Base-by-base conservation (phyloP, 1,140 invertebrate genomes). In the Delia radicum region DNA sequence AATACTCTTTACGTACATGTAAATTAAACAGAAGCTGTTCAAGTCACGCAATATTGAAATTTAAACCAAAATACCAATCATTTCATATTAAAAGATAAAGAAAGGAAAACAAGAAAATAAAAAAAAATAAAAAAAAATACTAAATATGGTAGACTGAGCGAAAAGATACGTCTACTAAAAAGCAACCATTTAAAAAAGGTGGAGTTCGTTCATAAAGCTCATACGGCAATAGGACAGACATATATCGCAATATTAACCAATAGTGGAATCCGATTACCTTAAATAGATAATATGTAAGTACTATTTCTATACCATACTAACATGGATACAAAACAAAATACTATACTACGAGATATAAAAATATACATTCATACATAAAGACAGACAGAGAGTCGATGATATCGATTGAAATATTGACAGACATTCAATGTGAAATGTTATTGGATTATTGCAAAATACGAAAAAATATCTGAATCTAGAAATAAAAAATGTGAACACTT, bases 41-140 rank as follows among this genome's bases (percentile, higher is more conserved):
- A 33, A 69, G 65, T 69, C 65, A 69, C 65, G 65, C 65, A 69
- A 69, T 69, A 69, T 65, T 33, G 65, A 69, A 69, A 69, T 69
- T 37, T 69, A 69, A 69, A 37, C 65, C 65, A 69, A 33, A 63
- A 69, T 69, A 69, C 65, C 65, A 69, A 69, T 69, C 65, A 69
- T 69, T 69, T 33, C 15, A 33, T 69, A 69, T 69, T 69, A 69
- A 37, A 18, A 24, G n/a, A 65, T 5, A 26, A 6, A 63, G 3
- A 63, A 13, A 63, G 37, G 18, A 69, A 13, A 33, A 67, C 6
- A 67, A 33, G 37, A 24, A 24, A 21, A 6, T 69, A 33, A 33
- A 24, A 69, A 33, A 29, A n/a, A 18, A 28, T 7, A 55, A 55
- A 65, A 63, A 28, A 31, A 10, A 67, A 67, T 7, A 2, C 12